Base-by-base conservation (phyloP, 2,797 vertebrate species). In the Glossophaga mutica region DNA sequence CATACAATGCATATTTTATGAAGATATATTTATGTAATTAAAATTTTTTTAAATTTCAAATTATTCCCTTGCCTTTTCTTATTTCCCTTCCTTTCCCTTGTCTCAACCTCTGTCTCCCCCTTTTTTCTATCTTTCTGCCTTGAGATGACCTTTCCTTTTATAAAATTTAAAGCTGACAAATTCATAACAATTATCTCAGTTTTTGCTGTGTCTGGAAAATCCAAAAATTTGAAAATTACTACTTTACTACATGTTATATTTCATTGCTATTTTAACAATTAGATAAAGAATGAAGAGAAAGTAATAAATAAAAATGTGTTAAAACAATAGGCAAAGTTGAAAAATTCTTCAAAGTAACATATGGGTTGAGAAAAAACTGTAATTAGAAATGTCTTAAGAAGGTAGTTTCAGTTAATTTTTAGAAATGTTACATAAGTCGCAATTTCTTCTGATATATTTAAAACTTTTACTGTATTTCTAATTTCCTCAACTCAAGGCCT, bases 371-470 rank as follows among this genome's bases (percentile, higher is more conserved):
- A 83, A 93, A 92, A 73, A 87, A 73, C 44, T 77, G 52, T 48
- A 86, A 59, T 83, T 73, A 76, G 65, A 87, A 94, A 87, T 65
- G 90, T 22, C 59, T 68, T 79, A 94, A 78, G 74, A 93, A 93
- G 29, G 11, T 73, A 89, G 21, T 77, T 82, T 87, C 86, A 83
- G 34, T 86, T 62, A 62, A 62, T 62, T 32, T 59, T 93, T 68
- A 59, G 57, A 88, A 44, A 91, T 76, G 52, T 88, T 91, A 34
- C 6, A 26, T 77, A 26, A 57, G 67, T 95, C 46, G 76, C 4
- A 95, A 34, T 50, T 46, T 50, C 12, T 42, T 87, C 37, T 57
- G 42, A 70, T 83, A 22, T 79, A 65, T 18, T 68, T 94, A 87
- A 91, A 94, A 39, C 22, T 68, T 85, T 73, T 15, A 65, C 39